Conservation (phyloP, 2,888 invertebrate species). For the Antheraea yamamai region DNA sequence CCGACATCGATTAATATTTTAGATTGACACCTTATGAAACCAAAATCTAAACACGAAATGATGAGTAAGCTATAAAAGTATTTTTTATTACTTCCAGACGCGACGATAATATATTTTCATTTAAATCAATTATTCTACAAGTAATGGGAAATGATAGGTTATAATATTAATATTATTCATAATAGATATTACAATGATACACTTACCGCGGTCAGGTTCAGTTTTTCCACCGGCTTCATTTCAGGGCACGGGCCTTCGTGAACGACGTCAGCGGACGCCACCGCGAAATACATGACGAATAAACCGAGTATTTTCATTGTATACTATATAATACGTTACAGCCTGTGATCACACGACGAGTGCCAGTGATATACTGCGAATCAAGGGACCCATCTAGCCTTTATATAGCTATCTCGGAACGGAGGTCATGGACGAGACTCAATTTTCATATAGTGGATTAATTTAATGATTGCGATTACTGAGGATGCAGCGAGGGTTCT, state of each 20-base stretch:
- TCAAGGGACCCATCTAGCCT: constrained; percentile 33
- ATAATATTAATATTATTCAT: neutral
- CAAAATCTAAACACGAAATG: no score
- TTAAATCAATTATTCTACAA: neutral
- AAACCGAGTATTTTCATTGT: constrained; percentile 52
- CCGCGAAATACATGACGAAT: constrained; percentile 52
- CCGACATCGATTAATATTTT: neutral
- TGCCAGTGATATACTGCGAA: constrained; percentile 47
- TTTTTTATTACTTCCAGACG: no score
- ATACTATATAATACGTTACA: neutral
- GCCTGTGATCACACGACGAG: constrained; percentile 33
- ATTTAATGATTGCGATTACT: constrained; percentile 53
- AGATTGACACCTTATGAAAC: no score
- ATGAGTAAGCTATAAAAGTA: no score
- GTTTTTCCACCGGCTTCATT: constrained; percentile 58
- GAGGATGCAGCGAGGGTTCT: constrained; percentile 34
- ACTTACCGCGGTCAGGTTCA: constrained; percentile 62
- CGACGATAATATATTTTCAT: no score
- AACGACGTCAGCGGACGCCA: constrained; percentile 51
- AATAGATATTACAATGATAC: neutral
- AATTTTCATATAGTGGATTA: constrained; percentile 53
- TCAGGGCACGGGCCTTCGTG: constrained; percentile 62
- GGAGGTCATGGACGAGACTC: constrained; percentile 61
- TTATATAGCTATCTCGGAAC: constrained; percentile 53
- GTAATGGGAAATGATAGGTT: neutral